A percentile compares a stretch with the other conserved stretches of the same genome.
Conservation (phyloP, 2,113 vertebrate genomes). For the Hydrolagus affinis region DNA sequence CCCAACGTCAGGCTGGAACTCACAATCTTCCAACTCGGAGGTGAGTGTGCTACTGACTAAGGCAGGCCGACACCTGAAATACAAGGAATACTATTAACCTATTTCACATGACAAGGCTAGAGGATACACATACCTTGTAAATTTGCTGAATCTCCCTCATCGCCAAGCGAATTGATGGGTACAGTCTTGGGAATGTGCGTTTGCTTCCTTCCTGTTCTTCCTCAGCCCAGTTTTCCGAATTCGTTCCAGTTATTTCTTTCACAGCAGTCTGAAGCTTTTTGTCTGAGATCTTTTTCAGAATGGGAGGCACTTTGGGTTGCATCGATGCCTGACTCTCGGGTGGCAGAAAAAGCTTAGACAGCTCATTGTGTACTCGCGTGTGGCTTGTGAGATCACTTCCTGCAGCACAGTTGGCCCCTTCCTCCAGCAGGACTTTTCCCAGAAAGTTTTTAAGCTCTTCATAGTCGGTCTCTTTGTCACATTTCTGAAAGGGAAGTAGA, state of each 20-base stretch:
- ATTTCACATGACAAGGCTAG: background rate
- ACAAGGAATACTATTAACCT: constrained; percentile 23
- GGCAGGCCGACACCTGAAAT: background rate
- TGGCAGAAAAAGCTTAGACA: constrained; percentile 40
- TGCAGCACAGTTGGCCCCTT: background rate
- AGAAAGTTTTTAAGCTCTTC: constrained; percentile 44
- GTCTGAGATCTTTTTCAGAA: constrained; percentile 37
- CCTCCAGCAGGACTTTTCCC: rapidly evolving
- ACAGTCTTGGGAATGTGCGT: constrained; percentile 42
- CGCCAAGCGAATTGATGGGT: constrained; percentile 51
- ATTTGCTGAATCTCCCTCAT: constrained; percentile 57
- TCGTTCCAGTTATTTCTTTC: constrained; percentile 6
- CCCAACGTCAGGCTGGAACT: no score
- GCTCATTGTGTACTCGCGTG: constrained; percentile 37
- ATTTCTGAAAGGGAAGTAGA: constrained; percentile 42
- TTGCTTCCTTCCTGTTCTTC: background rate
- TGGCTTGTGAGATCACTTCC: constrained; percentile 15
- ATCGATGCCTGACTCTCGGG: background rate
- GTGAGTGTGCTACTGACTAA: background rate
- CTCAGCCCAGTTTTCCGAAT: constrained; percentile 30
- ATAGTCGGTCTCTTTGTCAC: constrained; percentile 43
- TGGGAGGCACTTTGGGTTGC: constrained; percentile 28
- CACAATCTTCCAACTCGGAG: no score
- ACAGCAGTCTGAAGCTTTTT: constrained; percentile 15
- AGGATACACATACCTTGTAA: constrained; percentile 38